These are phyloP conservation scores for Nanorana parkeri DNA, from an alignment of 2,113 vertebrate genomes.

Conservation along the genomic window DNA sequence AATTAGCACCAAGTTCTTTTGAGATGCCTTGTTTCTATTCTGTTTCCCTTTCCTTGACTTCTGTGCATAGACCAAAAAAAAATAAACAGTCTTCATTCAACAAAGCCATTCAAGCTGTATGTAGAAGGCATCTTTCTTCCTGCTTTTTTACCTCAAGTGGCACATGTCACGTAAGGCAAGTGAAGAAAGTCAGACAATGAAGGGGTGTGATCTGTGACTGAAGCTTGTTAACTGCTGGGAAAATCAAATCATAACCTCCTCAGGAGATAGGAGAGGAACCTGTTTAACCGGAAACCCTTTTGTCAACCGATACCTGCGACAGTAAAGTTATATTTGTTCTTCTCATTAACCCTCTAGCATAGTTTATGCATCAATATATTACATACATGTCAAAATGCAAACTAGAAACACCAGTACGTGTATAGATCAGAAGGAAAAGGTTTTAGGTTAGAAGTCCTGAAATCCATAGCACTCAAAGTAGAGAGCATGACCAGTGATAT, in stretches of 20 bases:
- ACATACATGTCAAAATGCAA: neutral
- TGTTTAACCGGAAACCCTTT: slow-evolving; percentile 16
- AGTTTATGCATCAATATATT: neutral
- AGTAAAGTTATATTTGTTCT: neutral
- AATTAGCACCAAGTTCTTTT: too few species aligned
- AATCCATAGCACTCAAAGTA: too few species aligned
- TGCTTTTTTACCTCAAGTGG: neutral
- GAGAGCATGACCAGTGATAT: too few species aligned
- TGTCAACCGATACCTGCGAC: slow-evolving; percentile 33
- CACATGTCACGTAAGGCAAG: neutral
- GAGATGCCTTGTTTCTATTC: too few species aligned
- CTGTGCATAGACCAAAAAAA: too few species aligned
- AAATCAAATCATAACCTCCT: slow-evolving; percentile 43
- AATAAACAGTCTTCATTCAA: neutral
- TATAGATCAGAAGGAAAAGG: too few species aligned
- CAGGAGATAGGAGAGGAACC: slow-evolving; percentile 26
- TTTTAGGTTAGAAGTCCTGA: too few species aligned
- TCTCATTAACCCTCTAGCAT: neutral
- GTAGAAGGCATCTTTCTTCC: neutral
- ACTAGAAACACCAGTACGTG: too few species aligned
- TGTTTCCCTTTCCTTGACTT: too few species aligned
- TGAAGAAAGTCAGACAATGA: neutral
- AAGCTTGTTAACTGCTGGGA: slow-evolving; percentile 33
- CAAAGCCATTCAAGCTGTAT: neutral
- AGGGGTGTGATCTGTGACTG: slow-evolving; percentile 18